phyloP scores from a whole-genome alignment of 2,888 invertebrate genomes.

The Liodrosophila aerea region DNA sequence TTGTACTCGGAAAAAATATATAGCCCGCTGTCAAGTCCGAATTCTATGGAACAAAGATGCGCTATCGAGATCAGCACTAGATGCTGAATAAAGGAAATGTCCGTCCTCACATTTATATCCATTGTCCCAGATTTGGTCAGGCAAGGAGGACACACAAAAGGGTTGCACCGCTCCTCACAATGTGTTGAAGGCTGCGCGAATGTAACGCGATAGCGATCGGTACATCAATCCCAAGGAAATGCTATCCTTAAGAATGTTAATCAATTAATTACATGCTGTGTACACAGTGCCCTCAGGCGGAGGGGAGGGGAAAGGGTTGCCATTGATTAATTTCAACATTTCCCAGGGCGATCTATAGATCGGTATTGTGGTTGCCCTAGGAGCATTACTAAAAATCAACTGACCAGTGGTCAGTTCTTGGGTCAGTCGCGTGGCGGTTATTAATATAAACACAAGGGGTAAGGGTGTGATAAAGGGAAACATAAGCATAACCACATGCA shows the following conservation, averaged over 20 bases:
- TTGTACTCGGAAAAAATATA: constrained; percentile 32
- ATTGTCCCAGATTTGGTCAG: constrained; percentile 61
- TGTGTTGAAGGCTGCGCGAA: constrained; percentile 64
- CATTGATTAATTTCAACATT: constrained; percentile 70
- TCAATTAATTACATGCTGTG: constrained; percentile 81
- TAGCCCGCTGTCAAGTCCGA: constrained; percentile 38
- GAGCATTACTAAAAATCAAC: constrained; percentile 38
- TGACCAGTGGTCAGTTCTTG: constrained; percentile 69
- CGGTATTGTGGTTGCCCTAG: constrained; percentile 41
- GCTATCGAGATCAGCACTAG: constrained; percentile 51
- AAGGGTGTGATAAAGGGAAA: constrained; percentile 31
- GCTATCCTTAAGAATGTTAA: constrained; percentile 76
- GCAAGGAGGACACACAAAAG: constrained; percentile 45
- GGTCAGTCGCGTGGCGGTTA: constrained; percentile 70
- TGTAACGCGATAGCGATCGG: constrained; percentile 71
- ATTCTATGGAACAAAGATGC: constrained; percentile 61
- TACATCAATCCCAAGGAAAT: constrained; percentile 63
- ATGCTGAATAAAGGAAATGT: constrained; percentile 51
- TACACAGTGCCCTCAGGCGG: constrained; percentile 31
- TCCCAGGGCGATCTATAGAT: constrained; percentile 63
- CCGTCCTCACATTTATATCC: constrained; percentile 22
- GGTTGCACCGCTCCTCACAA: constrained; percentile 42
- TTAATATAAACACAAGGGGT: constrained; percentile 64
- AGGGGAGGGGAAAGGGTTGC: constrained; percentile 46
- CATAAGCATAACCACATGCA: constrained; percentile 5